Base-by-base conservation (phyloP, 2,888 invertebrate species). In the Deroplatys truncata region DNA sequence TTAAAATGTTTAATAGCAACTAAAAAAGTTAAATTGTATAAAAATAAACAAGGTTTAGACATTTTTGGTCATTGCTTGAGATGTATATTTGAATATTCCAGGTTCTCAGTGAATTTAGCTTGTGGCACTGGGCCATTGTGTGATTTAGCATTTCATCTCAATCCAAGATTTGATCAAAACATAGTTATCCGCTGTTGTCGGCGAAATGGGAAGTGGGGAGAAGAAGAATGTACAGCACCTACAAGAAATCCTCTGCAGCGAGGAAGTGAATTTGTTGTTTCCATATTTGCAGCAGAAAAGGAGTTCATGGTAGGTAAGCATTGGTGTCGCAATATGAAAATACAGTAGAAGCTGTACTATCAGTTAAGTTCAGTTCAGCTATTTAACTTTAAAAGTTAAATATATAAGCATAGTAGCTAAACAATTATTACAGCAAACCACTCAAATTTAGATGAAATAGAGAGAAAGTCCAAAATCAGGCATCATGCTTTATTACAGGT, bases 141-240 rank as follows among this genome's bases (percentile, higher is more conserved):
- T 10, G 96, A 96, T 92, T 95, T 97, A 28, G 97, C 96, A 0
- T 94, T 98, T 82, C 98, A 98, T 93, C 95, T 98, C 92, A 98
- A 98, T 93, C 97, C 97, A 13, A 96, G 98, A 28, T 93, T 98
- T 91, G 96, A 96, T 90, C 96, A 97, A 92, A 95, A 95, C 90
- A 97, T 97, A 92, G 96, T 98, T 84, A 97, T 98, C 0, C 94
- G 98, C 91, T 98, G 98, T 93, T 95, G 96, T 4, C 95, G 95
- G 89, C 93, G 95, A 25, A 95, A 95, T 91, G 96, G 95, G 88
- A 94, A 94, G 88, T 98, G 98, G 98, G 97, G 96, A 0, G 92
- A 93, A 0, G 98, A 98, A 92, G 98, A 98, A 92, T 96, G 72
- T 43, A 16, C 86, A 25, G 82, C 90, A 4, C 31, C 72, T 20